Conservation (phyloP, 2,797 vertebrate genomes). For the Tadarida brasiliensis region DNA sequence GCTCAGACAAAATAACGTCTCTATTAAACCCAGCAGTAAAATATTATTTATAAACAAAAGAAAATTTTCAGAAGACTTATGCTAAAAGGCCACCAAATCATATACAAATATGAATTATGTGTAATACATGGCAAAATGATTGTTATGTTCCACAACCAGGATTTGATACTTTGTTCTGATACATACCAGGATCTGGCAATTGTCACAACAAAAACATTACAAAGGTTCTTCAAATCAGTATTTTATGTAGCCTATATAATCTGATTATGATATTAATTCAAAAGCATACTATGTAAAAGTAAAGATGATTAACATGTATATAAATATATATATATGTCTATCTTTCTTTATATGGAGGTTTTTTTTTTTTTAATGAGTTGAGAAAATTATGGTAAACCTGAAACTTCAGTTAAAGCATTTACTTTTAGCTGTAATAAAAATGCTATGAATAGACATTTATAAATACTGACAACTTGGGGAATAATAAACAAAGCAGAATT, state of each 20-base stretch:
- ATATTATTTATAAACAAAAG: not conserved
- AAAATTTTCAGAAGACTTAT: constrained; percentile 25
- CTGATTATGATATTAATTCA: constrained; percentile 37
- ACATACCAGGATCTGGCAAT: not conserved
- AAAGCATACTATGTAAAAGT: not conserved
- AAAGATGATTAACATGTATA: not conserved
- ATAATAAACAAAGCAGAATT: constrained; percentile 90
- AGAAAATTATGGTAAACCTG: constrained; percentile 42
- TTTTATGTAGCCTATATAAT: not conserved
- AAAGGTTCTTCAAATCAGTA: constrained; percentile 13
- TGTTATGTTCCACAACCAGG: not conserved
- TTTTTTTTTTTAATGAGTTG: constrained; percentile 48
- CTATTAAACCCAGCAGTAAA: constrained; percentile 32
- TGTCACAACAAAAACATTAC: constrained; percentile 3
- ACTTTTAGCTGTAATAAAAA: constrained; percentile 75
- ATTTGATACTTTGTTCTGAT: not conserved
- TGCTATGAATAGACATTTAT: constrained; percentile 46
- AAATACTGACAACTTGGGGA: constrained; percentile 65
- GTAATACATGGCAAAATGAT: not conserved
- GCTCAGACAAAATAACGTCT: not conserved
- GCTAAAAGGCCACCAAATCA: not conserved
- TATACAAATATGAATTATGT: not conserved
- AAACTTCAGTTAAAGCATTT: constrained; percentile 65
- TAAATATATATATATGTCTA: too few relatives aligned
- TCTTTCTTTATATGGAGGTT: not conserved